phyloP scores from a whole-genome alignment of 2,113 vertebrate genomes.

The Pteronura brasiliensis region DNA sequence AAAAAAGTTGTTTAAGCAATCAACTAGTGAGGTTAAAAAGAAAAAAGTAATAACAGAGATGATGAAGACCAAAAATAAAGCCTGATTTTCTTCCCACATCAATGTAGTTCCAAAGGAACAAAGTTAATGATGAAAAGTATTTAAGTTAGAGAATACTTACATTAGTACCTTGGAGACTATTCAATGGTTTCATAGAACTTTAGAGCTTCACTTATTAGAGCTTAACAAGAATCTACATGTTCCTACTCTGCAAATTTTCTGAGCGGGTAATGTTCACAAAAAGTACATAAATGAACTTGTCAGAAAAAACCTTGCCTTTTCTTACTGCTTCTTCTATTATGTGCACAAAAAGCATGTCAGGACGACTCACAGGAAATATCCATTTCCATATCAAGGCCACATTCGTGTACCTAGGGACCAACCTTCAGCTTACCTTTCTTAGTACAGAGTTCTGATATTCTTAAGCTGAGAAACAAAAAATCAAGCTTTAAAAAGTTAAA shows the following conservation, averaged over 20 bases:
- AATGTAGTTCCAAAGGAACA: background rate
- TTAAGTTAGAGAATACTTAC: background rate
- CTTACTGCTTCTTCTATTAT: background rate
- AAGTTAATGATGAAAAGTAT: background rate
- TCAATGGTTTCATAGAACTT: background rate
- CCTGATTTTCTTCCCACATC: background rate
- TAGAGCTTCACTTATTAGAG: background rate
- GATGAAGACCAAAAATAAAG: background rate
- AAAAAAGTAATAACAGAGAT: background rate
- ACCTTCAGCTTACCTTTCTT: background rate
- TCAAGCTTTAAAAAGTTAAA: background rate
- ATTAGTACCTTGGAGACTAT: background rate
- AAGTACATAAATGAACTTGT: background rate
- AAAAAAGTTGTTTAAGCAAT: constrained; percentile 8
- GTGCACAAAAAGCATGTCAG: background rate
- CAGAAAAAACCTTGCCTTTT: background rate
- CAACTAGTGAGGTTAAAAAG: background rate
- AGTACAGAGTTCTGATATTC: background rate
- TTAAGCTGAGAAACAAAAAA: background rate
- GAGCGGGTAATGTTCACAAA: background rate
- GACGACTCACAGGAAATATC: background rate
- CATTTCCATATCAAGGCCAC: background rate
- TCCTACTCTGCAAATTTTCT: background rate
- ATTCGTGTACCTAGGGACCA: background rate
- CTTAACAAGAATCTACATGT: constrained; percentile 46